Evolutionary conservation across 2,888 invertebrate genomes (phyloP), one percentile per base, ranked within the genome.

Genomic region (Exocentrus adspersus): DNA sequence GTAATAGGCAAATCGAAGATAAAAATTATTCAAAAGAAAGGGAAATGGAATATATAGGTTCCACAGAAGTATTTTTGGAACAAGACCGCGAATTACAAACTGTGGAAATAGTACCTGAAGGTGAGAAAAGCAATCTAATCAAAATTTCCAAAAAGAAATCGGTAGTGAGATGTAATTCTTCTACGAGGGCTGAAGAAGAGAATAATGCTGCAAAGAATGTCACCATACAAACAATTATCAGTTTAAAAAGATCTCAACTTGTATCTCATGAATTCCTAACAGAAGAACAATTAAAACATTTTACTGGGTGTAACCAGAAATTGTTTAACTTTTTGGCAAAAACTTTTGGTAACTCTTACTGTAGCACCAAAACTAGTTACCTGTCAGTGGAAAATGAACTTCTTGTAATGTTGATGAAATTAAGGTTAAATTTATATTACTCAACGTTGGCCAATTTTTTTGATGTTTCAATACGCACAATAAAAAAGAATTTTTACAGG

Each of bases 231-330:
- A 45, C 45, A 10, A n/a, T 45, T 45, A 45, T 45, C 20, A 20
- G 45, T 45, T 20, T 20, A 4, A 17, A 45, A n/a, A 45, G 45
- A 21, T 19, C 45, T 1, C 45, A 45, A 45, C 19, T 45, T 4
- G 20, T 45, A 45, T 45, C 45, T 9, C n/a, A 45, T 45, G 20
- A 45, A n/a, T 20, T 45, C 20, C n/a, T 45, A 45, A 45, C 5
- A 20, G 45, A 45, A 9, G 2, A 2, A 10, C 45, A 45, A 3
- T 45, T 45, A 45, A 45, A 45, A 45, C n/a, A 45, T 21, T 9
- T 20, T 4, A 45, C 45, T 20, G 19, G 45, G n/a, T 19, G 9
- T 20, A 20, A 19, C 2, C 19, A 20, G 19, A 45, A 17, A 7
- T 21, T 45, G 2, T 20, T 42, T 42, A 14, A 42, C 16, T 42